Evolutionary conservation across 2,113 vertebrate genomes (phyloP).

Genomic region (Channa argus): DNA sequence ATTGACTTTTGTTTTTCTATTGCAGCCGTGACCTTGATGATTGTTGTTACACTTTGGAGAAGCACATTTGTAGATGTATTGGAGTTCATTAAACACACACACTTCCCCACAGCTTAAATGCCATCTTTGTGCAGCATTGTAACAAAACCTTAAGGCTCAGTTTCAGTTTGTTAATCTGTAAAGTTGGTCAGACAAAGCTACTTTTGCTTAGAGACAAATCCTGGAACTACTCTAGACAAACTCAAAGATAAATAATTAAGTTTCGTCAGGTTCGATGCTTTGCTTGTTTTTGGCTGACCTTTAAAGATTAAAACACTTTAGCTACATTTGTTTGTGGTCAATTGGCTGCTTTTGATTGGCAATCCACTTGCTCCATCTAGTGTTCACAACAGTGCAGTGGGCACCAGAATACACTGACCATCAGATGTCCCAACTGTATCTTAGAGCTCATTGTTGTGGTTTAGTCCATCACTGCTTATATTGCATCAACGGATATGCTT

Average conservation of each 20-base stretch:
- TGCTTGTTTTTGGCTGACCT: neutral
- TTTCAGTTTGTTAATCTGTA: neutral
- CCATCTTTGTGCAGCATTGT: neutral
- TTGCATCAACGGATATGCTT: neutral
- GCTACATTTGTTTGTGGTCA: neutral
- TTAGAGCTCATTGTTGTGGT: neutral
- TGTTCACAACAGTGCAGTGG: conserved; percentile 17
- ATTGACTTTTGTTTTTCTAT: too few species aligned
- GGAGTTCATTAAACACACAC: too few species aligned
- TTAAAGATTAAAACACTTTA: neutral
- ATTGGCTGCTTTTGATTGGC: neutral
- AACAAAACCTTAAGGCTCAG: neutral
- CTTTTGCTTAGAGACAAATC: neutral
- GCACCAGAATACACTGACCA: neutral
- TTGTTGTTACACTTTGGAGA: too few species aligned
- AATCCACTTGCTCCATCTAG: conserved; percentile 73
- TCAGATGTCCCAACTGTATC: neutral
- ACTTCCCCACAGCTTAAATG: neutral
- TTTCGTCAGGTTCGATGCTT: neutral
- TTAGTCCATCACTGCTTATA: neutral
- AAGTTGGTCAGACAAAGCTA: too few species aligned
- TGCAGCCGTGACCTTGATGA: too few species aligned
- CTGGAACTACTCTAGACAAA: neutral
- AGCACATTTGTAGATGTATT: too few species aligned
- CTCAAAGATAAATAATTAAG: neutral